Base-by-base conservation (phyloP, 2,113 vertebrate genomes). In the Accipiter cooperii region DNA sequence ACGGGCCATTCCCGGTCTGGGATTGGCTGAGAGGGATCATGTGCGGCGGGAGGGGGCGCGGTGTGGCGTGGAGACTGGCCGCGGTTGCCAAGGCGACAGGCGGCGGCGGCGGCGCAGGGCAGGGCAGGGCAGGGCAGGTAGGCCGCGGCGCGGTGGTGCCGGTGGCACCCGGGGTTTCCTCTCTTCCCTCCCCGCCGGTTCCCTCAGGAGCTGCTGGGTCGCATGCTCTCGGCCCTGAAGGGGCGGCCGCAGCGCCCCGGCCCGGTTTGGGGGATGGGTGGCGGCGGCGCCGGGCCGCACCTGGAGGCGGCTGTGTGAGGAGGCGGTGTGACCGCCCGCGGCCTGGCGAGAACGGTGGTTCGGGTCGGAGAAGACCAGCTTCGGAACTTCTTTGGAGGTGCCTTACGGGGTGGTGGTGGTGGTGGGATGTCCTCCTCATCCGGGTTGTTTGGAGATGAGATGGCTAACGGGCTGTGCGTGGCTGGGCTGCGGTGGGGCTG, bases 1-100 rank as follows among this genome's bases (percentile, higher is more conserved):
- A 25, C 0, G 5, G 9, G 3, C 6, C 4, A 0, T 1, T 6
- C 12, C 6, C 18, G 3, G 19, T 0, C 12, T 58, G 14, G 31
- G 33, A 94, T 87, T 95, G 92, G 96, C 78, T 58, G 82, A 13
- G 15, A 1, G 5, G 5, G 8, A 10, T 88, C 90, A 87, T 5
- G 92, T 70, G 94, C 0, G 1, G 44, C 16, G 4, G 58, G 58
- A 46, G 10, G 68, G 33, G 46, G 42, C 10, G 34, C 3, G 19
- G 13, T 16, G 11, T 2, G 47, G 21, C 18, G 18, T 8, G 36
- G 38, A 7, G 74, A 0, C 84, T 8, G 24, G 42, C 55, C 2
- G 51, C 52, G 26, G 94, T 95, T 93, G 88, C 93, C 69, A 40
- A 6, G 81, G 90, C 64, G 85, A 95, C 94, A 1, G 89, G 63